These are phyloP conservation scores for Brachyhypopomus occidentalis DNA, from an alignment of 2,113 vertebrate genomes.

Conservation along the genomic window DNA sequence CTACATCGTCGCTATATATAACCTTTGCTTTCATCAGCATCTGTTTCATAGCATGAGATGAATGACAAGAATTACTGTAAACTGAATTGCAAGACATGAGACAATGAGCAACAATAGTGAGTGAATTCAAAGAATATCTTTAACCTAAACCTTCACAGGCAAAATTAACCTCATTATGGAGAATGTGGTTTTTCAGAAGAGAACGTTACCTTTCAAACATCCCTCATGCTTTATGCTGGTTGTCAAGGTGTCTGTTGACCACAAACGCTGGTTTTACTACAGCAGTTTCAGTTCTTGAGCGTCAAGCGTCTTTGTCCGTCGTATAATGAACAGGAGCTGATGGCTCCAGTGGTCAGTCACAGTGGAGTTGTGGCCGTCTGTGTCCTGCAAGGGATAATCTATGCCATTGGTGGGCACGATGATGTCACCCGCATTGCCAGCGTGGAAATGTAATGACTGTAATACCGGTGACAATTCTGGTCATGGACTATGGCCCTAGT, in stretches of 20 bases:
- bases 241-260: neutral
- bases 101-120: neutral
- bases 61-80: too few species aligned
- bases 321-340: constrained; percentile 69
- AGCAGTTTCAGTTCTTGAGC: neutral
- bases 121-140: neutral
- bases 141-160: neutral
- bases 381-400: constrained; percentile 62
- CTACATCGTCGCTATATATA: too few species aligned
- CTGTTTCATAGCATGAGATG: too few species aligned
- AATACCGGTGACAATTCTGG: neutral
- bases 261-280: neutral
- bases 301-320: constrained; percentile 68
- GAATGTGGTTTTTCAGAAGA: neutral
- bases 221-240: neutral
- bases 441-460: constrained; percentile 65
- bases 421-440: constrained; percentile 61
- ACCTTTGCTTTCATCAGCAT: too few species aligned
- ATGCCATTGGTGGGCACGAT: constrained; percentile 66
- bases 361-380: constrained; percentile 62
- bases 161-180: neutral
- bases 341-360: constrained; percentile 56
- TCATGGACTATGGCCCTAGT: neutral
- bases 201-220: neutral
- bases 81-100: neutral